Base-by-base conservation (phyloP, 2,113 vertebrate species). In the Condylura cristata region DNA sequence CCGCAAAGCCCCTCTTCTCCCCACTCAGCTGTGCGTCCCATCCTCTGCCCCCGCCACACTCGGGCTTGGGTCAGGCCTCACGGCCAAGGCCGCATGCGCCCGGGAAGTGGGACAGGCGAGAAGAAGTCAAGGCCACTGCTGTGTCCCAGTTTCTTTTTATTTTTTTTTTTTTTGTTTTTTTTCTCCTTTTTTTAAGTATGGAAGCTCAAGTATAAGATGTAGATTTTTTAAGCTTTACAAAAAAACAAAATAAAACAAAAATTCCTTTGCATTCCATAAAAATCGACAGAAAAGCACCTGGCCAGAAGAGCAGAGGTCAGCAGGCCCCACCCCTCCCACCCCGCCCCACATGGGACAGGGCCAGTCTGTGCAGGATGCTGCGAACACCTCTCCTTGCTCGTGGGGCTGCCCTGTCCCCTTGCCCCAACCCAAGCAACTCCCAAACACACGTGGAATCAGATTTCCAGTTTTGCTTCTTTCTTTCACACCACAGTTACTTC, bases 181-280 rank as follows among this genome's bases (percentile, higher is more conserved):
- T 0, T 37, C 61, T 61, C 72, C 85, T 81, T 58, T 90, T 98
- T 98, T 98, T 97, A 97, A 97, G 98, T 98, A 98, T 98, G 98
- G 98, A 98, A 98, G 98, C 98, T 98, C 98, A 98, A 98, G 98
- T 98, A 98, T 97, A 98, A 98, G 98, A 98, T 98, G 98, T 97
- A 97, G 97, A 98, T 98, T 96, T 97, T 98, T 98, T 97, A 98
- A 98, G 98, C 98, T 98, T 98, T 98, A 98, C 98, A 98, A 98
- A 98, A 98, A 97, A 98, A 95, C 74, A 97, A 97, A 98, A 97
- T 81, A 95, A 97, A 98, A 98, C 86, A 97, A 96, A 96, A 97
- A 96, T 91, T 98, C 97, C 95, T 98, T 98, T 97, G 98, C 98
- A 98, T 98, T 98, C 98, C 98, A 96, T 98, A 98, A 98, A 98